A percentile compares a stretch with the other conserved stretches of the same genome.
phyloP scores from a whole-genome alignment of 2,113 vertebrate genomes.

The Machaerirhynchus nigripectus region DNA sequence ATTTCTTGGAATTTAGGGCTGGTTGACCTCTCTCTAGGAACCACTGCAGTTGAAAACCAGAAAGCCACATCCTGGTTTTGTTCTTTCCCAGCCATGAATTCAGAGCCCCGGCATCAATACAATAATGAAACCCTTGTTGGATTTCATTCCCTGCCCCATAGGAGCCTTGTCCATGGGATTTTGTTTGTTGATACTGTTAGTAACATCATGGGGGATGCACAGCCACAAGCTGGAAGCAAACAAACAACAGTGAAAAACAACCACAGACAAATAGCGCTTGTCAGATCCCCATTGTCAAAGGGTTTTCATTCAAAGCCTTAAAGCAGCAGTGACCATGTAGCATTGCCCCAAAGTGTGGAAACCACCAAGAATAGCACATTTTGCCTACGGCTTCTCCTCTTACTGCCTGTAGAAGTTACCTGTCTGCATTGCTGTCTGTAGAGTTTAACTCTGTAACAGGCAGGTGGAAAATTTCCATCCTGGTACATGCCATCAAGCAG shows the following conservation, averaged over 20 bases:
- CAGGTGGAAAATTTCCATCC: background rate
- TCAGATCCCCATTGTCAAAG: background rate
- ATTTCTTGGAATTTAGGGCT: background rate
- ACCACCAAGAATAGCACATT: background rate
- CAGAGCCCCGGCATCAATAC: background rate
- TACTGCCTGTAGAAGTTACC: background rate
- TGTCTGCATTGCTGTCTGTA: background rate
- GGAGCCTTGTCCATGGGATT: constrained; percentile 22
- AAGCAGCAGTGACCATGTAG: background rate
- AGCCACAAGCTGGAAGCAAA: constrained; percentile 44
- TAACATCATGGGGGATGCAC: background rate
- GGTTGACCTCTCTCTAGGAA: background rate
- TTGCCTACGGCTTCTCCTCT: background rate
- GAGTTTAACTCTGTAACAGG: background rate
- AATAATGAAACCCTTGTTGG: constrained; percentile 48
- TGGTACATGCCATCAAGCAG: background rate
- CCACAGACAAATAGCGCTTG: constrained; percentile 31
- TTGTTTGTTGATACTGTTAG: constrained; percentile 41
- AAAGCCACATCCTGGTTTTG: background rate
- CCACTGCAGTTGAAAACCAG: background rate
- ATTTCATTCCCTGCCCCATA: background rate
- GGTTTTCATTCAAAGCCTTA: background rate
- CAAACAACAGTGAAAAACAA: constrained; percentile 16
- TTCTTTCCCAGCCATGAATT: background rate
- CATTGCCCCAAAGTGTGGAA: background rate